These are phyloP conservation scores for Hylyphantes graminicola DNA, from an alignment of 1,140 invertebrate genomes.

Conservation along the genomic window DNA sequence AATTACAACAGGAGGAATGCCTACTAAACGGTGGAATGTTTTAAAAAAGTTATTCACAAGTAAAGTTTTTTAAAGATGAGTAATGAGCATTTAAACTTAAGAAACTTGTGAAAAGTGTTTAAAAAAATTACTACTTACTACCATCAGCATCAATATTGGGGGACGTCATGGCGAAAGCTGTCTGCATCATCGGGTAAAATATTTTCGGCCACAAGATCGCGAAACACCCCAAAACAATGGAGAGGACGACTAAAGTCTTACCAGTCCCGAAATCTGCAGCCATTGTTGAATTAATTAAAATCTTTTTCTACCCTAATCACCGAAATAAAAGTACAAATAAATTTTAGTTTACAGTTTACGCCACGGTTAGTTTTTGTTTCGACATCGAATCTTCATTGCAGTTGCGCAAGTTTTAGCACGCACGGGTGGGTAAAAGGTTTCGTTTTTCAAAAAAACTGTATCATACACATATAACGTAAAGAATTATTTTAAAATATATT, in stretches of 20 bases:
- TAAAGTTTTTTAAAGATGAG: no score
- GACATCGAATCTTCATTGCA: no score
- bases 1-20: no score
- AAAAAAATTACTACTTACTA: slow-evolving; percentile 61
- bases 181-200: slow-evolving; percentile 89
- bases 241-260: slow-evolving; percentile 87
- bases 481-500: no score
- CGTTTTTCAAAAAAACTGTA: no score
- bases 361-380: background rate
- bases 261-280: slow-evolving; percentile 79
- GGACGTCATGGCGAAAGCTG: slow-evolving; percentile 61
- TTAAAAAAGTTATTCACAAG: no score
- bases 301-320: background rate
- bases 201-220: slow-evolving; percentile 94
- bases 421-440: no score
- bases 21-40: no score
- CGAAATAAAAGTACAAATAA: background rate
- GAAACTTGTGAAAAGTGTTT: background rate
- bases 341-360: background rate
- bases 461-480: no score
- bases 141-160: slow-evolving; percentile 60
- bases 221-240: slow-evolving; percentile 92
- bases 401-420: no score
- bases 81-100: no score
- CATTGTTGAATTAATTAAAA: background rate